Evolutionary conservation across 2,888 invertebrate genomes (phyloP), one percentile per base, ranked within the genome.

Genomic region (Campoletis raptor): DNA sequence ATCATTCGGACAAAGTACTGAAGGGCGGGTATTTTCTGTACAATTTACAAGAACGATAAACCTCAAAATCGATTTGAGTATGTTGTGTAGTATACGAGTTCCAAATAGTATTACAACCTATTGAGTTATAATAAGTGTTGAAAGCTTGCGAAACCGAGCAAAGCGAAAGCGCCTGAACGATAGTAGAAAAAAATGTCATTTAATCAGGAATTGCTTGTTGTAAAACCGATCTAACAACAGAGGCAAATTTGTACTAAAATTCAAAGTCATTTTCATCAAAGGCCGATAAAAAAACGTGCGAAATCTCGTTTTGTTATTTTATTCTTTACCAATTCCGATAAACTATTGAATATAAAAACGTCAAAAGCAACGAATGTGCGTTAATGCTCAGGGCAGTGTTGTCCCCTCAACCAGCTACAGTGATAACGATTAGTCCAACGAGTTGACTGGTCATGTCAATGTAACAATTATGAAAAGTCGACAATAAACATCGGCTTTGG

Each of bases 401-500:
- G 52, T 24, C 30, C 57, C 69, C 45, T 45, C 37, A 67, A 80
- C 80, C 80, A 72, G 66, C 57, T 66, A 81, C 42, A 48, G 45
- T 57, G 45, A 69, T 48, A 74, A 37, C 52, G 18, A 64, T 81
- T 67, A 81, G 37, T 83, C 45, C 48, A 80, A 72, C 78, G 72
- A 86, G 45, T 85, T 72, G 79, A 77, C 45, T 79, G 21, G 15
- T 83, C 81, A 48, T 52, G 69, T 85, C 57, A 24, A 78, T 80
- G 70, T 78, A 87, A 84, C 80, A 86, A 84, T 87, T 83, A 83
- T 52, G 82, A 85, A 85, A 87, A 78, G 57, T 67, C 82, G 89
- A 88, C 87, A 87, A 78, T 74, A 83, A 86, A 87, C 85, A 87
- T 90, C 83, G 88, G 84, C 89, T 90, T 91, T 89, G 90, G 89